Conservation (phyloP, 2,888 invertebrate species). For the Ethmia dodecea region DNA sequence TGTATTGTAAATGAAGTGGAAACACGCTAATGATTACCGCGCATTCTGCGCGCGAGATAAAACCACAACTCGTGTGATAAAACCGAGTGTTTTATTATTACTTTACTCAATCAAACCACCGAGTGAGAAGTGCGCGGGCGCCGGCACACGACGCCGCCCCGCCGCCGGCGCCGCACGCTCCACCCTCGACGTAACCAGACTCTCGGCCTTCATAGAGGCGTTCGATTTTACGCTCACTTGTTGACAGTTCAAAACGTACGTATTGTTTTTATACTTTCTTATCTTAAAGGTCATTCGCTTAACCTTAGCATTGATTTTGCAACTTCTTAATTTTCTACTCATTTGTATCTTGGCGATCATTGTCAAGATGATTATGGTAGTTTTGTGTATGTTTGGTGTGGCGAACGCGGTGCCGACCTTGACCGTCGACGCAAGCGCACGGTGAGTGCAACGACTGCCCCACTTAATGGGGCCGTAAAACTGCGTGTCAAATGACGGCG, state of each 20-base stretch:
- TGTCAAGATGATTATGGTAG: neutral
- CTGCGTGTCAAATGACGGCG: too few relatives aligned
- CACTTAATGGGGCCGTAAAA: too few relatives aligned
- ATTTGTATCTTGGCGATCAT: neutral
- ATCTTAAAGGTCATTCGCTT: neutral
- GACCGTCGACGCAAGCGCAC: constrained; percentile 9
- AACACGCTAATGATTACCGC: constrained; percentile 24
- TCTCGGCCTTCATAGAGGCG: neutral
- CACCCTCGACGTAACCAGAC: neutral
- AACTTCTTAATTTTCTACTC: neutral
- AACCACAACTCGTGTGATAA: neutral
- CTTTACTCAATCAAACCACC: neutral
- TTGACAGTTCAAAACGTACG: neutral
- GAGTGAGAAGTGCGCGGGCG: neutral
- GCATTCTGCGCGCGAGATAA: constrained; percentile 9
- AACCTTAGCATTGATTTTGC: constrained; percentile 1
- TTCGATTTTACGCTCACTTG: neutral
- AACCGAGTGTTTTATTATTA: too few relatives aligned
- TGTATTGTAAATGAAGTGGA: constrained; percentile 18
- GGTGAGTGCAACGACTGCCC: neutral
- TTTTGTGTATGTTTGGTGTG: constrained; percentile 11
- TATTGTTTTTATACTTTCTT: neutral
- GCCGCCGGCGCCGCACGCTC: neutral
- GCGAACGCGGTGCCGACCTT: constrained; percentile 31
- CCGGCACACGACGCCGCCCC: neutral